These are phyloP conservation scores for Parotocinclus haroldoi DNA, from an alignment of 2,797 vertebrate genomes.

Conservation along the genomic window DNA sequence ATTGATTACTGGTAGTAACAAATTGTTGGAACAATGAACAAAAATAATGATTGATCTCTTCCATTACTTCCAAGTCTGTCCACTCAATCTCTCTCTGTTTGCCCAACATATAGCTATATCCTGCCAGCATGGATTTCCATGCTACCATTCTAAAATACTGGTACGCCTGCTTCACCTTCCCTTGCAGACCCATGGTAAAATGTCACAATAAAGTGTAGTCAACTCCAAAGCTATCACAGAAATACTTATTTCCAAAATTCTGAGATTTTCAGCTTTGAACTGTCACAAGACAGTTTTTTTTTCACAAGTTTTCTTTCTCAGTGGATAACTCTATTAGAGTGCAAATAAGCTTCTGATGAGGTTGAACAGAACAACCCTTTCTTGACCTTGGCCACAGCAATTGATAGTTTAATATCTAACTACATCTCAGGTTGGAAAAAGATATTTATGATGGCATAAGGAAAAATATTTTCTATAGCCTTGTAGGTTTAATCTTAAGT, in stretches of 20 bases:
- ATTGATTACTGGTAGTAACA: too few species aligned
- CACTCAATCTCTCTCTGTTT: too few species aligned
- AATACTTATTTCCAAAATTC: constrained; percentile 42
- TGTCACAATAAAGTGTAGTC: constrained; percentile 40
- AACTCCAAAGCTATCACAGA: constrained; percentile 47
- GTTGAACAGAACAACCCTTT: not conserved
- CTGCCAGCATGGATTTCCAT: too few species aligned
- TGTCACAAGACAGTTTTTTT: constrained; percentile 51
- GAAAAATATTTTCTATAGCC: constrained; percentile 42
- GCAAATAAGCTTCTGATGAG: too few species aligned
- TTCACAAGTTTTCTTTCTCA: constrained; percentile 55
- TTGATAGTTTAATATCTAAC: constrained; percentile 40
- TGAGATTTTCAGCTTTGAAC: constrained; percentile 57
- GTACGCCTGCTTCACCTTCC: not conserved
- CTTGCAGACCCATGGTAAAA: constrained; percentile 31
- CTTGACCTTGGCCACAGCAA: not conserved
- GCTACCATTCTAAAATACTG: constrained; percentile 6
- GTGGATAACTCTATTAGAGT: too few species aligned
- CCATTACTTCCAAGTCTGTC: too few species aligned
- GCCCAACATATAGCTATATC: too few species aligned
- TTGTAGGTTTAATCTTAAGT: constrained; percentile 41
- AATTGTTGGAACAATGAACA: too few species aligned
- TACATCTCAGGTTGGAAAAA: constrained; percentile 28
- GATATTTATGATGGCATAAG: too few species aligned
- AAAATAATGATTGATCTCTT: too few species aligned